Conservation (phyloP, 2,797 vertebrate genomes). For the Mergus octosetaceus region DNA sequence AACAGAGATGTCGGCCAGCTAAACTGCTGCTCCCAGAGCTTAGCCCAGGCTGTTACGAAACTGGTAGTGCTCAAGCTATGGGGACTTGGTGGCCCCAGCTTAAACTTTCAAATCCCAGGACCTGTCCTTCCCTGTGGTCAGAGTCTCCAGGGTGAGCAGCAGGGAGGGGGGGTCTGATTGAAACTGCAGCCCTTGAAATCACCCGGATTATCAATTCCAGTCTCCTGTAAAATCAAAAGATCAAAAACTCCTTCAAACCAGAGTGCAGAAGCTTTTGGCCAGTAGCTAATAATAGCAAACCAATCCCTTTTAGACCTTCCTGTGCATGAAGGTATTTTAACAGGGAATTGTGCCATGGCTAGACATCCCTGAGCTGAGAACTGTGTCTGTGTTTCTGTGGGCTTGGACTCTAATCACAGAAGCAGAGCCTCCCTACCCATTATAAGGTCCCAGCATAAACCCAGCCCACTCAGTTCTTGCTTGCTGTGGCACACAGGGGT, state of each 20-base stretch:
- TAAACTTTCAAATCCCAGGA: conserved; percentile 52
- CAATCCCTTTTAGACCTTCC: conserved; percentile 35
- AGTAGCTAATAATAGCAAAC: conserved; percentile 47
- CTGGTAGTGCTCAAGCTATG: neutral
- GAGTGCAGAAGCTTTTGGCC: conserved; percentile 28
- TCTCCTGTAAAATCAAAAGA: conserved; percentile 72
- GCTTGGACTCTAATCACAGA: neutral
- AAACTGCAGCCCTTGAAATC: conserved; percentile 64
- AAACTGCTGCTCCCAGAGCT: conserved; percentile 1
- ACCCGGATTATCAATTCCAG: conserved; percentile 52
- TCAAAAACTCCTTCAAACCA: conserved; percentile 54
- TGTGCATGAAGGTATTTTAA: neutral
- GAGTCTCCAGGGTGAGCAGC: neutral
- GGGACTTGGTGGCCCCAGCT: neutral
- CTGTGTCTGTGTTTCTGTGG: neutral
- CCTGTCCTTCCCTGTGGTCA: conserved; percentile 20
- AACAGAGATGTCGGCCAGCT: neutral
- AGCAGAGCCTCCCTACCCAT: neutral
- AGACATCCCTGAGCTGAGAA: neutral
- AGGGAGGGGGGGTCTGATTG: neutral
- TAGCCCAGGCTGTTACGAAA: neutral
- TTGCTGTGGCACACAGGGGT: neutral
- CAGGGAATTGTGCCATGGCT: neutral
- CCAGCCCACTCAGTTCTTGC: neutral
- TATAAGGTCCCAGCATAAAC: neutral